These are phyloP conservation scores for Ctenicera cuprea DNA, from an alignment of 2,888 invertebrate genomes.

Conservation along the genomic window DNA sequence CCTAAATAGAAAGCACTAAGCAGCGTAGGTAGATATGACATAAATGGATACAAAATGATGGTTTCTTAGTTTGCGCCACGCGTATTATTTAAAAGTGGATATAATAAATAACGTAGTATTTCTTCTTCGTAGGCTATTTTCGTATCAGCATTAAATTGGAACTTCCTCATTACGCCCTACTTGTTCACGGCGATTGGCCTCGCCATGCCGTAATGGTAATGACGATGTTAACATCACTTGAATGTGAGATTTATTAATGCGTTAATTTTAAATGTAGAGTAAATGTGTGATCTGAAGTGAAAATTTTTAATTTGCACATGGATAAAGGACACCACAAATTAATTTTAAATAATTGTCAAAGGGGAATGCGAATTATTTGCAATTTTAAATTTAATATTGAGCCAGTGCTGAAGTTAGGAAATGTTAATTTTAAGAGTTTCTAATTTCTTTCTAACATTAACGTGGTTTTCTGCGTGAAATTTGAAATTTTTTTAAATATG, in stretches of 20 bases:
- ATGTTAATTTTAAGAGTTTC: no score
- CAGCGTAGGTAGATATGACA: background rate
- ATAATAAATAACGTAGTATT: background rate
- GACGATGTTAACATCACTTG: background rate
- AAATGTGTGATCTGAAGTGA: background rate
- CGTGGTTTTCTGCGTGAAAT: no score
- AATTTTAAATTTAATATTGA: no score
- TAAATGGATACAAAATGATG: background rate
- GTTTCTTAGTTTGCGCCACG: conserved; percentile 2
- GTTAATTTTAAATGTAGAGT: conserved; percentile 4
- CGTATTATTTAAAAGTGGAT: background rate
- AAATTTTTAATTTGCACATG: background rate
- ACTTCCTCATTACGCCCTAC: conserved; percentile 44
- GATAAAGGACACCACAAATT: background rate
- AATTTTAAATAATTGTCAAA: background rate
- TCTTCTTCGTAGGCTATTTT: conserved; percentile 12
- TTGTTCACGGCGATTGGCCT: conserved; percentile 15
- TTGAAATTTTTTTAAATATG: no score
- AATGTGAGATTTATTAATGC: conserved; percentile 14
- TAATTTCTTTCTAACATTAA: no score
- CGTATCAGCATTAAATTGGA: conserved; percentile 27
- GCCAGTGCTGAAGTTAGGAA: no score
- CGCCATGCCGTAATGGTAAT: background rate
- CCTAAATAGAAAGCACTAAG: conserved; percentile 32
- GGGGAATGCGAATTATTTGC: no score